A percentile compares a stretch with the other conserved stretches of the same genome.
These are phyloP conservation scores for Orthosia incerta DNA, from an alignment of 2,888 invertebrate genomes.

Conservation along the genomic window DNA sequence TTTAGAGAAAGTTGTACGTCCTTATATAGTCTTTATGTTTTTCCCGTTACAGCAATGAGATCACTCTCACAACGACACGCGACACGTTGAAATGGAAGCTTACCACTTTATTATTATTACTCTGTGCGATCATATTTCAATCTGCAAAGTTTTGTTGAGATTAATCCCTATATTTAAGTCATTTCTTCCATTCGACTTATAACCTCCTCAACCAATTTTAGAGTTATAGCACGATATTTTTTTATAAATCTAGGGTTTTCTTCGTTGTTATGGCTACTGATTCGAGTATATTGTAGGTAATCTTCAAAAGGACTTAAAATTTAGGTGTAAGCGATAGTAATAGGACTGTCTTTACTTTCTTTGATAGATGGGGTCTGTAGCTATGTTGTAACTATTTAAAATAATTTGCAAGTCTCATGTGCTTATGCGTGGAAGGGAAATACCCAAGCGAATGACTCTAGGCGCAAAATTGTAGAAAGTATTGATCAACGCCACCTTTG, in stretches of 20 bases:
- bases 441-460: slow-evolving; percentile 60
- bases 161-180: no score
- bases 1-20: slow-evolving; percentile 5
- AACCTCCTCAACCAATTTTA: no score
- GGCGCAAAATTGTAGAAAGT: slow-evolving; percentile 66
- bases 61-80: background rate
- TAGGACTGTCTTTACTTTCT: slow-evolving; percentile 37
- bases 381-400: slow-evolving; percentile 73
- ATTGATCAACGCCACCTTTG: slow-evolving; percentile 22
- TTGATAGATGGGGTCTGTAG: slow-evolving; percentile 60
- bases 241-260: no score
- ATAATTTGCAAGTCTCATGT: slow-evolving; percentile 74
- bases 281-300: no score
- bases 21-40: background rate
- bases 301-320: no score
- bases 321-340: background rate
- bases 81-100: background rate
- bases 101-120: background rate
- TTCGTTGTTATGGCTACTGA: no score
- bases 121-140: background rate
- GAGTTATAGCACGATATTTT: no score
- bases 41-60: slow-evolving; percentile 8
- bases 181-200: no score
- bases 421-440: slow-evolving; percentile 70
- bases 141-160: background rate